Percentiles rank a stretch among this genome's conserved stretches.
Conservation (phyloP, 2,797 vertebrate genomes). For the Ibycter americanus region DNA sequence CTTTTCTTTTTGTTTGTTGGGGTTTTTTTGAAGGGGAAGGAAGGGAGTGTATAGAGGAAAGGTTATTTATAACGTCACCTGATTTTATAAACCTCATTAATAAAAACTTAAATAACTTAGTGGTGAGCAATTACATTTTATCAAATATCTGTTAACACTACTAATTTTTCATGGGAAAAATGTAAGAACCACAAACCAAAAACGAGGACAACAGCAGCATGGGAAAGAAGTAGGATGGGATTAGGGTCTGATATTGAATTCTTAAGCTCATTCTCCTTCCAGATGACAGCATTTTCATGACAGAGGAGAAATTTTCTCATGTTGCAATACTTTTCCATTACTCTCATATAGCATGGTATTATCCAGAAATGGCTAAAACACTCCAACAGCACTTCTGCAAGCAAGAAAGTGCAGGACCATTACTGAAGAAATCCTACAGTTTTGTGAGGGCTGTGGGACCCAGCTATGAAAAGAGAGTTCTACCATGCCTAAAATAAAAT, state of each 20-base stretch:
- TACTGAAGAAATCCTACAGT: neutral
- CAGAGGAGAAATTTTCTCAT: neutral
- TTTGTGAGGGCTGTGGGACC: neutral
- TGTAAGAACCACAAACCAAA: neutral
- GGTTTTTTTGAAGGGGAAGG: accelerated
- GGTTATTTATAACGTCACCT: neutral
- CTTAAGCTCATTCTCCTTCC: neutral
- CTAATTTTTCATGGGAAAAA: neutral
- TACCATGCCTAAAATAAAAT: neutral
- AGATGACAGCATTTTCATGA: neutral
- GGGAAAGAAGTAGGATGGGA: neutral
- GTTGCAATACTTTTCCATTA: neutral
- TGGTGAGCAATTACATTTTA: neutral
- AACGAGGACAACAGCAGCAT: neutral
- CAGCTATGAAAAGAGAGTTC: neutral
- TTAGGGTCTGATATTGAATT: neutral
- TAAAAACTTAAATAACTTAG: neutral
- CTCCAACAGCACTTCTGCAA: neutral
- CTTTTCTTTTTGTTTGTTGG: neutral
- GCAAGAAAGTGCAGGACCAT: neutral
- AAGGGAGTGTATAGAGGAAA: neutral
- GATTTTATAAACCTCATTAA: neutral
- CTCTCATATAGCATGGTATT: neutral
- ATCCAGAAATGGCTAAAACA: neutral
- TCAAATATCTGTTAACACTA: neutral